Evolutionary conservation across 1,140 invertebrate genomes (phyloP).

Genomic region (Teleopsis dalmanni): DNA sequence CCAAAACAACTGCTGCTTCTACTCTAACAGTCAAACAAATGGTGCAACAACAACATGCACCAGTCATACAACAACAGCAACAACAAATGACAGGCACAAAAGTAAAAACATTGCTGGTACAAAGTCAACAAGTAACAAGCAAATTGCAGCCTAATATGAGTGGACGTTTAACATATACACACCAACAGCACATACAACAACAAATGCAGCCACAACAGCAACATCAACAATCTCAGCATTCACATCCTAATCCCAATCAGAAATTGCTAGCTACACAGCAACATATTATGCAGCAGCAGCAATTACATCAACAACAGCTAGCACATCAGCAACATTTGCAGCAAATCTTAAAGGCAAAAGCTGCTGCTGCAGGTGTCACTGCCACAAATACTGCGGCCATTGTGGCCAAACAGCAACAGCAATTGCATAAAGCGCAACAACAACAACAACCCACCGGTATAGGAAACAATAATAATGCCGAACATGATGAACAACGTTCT

Average conservation of each 20-base stretch:
- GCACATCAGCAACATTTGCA: conserved; percentile 40
- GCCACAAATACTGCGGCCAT: conserved; percentile 33
- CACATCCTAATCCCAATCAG: conserved; percentile 33
- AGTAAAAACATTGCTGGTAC: conserved; percentile 8
- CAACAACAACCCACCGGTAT: conserved; percentile 13
- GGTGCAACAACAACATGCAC: conserved; percentile 39
- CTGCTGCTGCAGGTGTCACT: conserved; percentile 24
- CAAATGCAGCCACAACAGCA: conserved; percentile 16
- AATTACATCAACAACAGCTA: conserved; percentile 37
- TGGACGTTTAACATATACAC: conserved; percentile 8
- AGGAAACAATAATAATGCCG: conserved; percentile 21
- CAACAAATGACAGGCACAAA: conserved; percentile 20
- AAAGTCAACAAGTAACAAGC: conserved; percentile 10
- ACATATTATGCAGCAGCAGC: conserved; percentile 26
- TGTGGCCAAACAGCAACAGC: conserved; percentile 37
- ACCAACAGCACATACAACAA: conserved; percentile 9
- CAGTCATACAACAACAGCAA: conserved; percentile 37
- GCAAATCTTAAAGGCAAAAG: conserved; percentile 38
- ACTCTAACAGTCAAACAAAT: conserved; percentile 37
- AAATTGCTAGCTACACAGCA: conserved; percentile 38
- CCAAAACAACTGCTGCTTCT: conserved; percentile 16
- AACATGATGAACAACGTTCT: conserved; percentile 40
- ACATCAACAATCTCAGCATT: conserved; percentile 13
- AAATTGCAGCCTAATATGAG: conserved; percentile 3
- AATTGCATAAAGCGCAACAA: conserved; percentile 16